phyloP scores from a whole-genome alignment of 2,888 invertebrate species.

The Aspidapion aeneum region DNA sequence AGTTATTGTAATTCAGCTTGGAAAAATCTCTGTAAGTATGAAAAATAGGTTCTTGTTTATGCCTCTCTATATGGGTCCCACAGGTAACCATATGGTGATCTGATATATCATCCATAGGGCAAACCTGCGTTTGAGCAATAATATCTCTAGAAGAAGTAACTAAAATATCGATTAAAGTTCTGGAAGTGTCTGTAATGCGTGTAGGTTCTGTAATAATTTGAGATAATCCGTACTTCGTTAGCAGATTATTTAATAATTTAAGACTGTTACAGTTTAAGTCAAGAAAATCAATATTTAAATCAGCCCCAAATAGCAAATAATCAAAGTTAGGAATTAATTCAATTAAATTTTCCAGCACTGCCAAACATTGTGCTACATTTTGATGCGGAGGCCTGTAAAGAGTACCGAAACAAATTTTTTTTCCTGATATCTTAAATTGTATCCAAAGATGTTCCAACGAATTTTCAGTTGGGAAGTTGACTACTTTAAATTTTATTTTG shows the following conservation, averaged over 20 bases:
- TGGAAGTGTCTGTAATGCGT: no score
- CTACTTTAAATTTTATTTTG: neutral
- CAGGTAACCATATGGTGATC: no score
- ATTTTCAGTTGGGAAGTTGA: neutral
- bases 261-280: neutral
- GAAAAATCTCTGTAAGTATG: no score
- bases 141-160: no score
- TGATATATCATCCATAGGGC: no score
- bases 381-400: constrained; percentile 2
- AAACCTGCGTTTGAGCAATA: no score
- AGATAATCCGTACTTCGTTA: neutral
- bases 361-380: neutral
- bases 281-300: neutral
- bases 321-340: constrained; percentile 1
- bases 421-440: neutral
- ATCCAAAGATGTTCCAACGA: neutral
- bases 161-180: no score
- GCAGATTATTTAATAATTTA: neutral
- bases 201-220: neutral
- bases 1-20: no score
- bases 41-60: no score
- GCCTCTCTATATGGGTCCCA: no score
- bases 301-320: constrained; percentile 1
- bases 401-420: constrained; percentile 1
- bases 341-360: neutral